Base-by-base conservation (phyloP, 2,888 invertebrate genomes). In the Abrostola triplasia region DNA sequence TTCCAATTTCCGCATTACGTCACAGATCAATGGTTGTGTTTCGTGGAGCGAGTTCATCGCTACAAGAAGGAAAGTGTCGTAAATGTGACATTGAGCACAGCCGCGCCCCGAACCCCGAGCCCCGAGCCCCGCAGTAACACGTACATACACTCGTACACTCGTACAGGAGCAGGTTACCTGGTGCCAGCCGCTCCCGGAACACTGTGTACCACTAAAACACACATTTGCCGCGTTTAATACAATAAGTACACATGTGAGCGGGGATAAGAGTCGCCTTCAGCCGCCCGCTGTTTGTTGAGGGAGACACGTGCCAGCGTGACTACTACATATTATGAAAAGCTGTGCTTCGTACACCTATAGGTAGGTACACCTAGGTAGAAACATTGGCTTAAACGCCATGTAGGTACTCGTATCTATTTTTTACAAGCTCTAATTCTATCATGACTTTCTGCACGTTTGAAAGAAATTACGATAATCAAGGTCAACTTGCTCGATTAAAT, bases 261-360 rank as follows among this genome's bases (percentile, higher is more conserved):
- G 12, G 36, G 71, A 71, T 71, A 71, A 73, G 64, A 60, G 73
- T 71, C 70, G 64, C 41, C 69, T 36, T 58, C 42, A 67, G 68
- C 42, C 54, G 54, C 37, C 72, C 42, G 42, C 11, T 69, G 74
- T 72, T 72, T 72, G 64, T 57, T 64, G 40, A 64, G 53, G 49
- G 69, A 36, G 64, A 63, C 69, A 74, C 71, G 70, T 74, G 71
- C 49, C 36, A n/a, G n/a, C n/a, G n/a, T n/a, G n/a, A n/a, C 47
- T 49, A 64, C 58, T 59, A 72, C 55, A 59, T 64, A 74, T 64
- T 64, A 70, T 64, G 70, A 64, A 36, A 49, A 52, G 70, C 35
- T 64, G 56, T n/a, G 42, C 59, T 70, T 60, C 59, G 54, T 54
- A 53, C 50, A 64, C 36, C 51, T 64, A 74, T 57, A 48, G 64